A percentile compares a stretch with the other conserved stretches of the same genome.
Evolutionary conservation across 2,888 invertebrate species (phyloP).

Genomic region (Agonopterix alstromeriana): DNA sequence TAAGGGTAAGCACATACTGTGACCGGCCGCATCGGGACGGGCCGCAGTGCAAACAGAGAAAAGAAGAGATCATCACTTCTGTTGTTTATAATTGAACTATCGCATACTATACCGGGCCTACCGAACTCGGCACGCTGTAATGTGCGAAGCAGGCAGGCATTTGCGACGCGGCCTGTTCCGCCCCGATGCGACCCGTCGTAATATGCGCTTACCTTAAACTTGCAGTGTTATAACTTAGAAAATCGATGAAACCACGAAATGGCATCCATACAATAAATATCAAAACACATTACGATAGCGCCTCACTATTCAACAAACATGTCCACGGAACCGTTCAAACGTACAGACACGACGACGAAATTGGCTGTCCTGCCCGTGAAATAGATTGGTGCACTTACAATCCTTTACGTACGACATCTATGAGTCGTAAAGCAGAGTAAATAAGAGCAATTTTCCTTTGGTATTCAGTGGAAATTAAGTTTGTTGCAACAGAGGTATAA

Average conservation of each 20-base stretch:
- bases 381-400: conserved; percentile 42
- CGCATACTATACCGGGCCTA: no score
- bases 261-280: conserved; percentile 1
- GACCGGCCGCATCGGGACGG: no score
- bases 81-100: no score
- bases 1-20: no score
- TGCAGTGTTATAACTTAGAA: no score
- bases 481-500: conserved; percentile 25
- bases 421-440: conserved; percentile 9
- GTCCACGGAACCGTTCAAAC: conserved; percentile 23
- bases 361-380: conserved; percentile 50
- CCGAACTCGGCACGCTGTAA: no score
- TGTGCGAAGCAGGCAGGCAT: no score
- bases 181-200: no score
- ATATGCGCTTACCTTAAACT: no score
- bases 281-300: conserved; percentile 3
- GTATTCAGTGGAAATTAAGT: background rate
- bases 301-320: conserved; percentile 16
- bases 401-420: conserved; percentile 4
- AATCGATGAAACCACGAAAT: background rate
- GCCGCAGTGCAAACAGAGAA: no score
- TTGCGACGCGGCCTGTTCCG: no score
- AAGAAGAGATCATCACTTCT: no score
- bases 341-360: conserved; percentile 39
- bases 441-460: conserved; percentile 18